These are phyloP conservation scores for Propithecus deckenii DNA, from an alignment of 2,797 vertebrate species.

Conservation along the genomic window DNA sequence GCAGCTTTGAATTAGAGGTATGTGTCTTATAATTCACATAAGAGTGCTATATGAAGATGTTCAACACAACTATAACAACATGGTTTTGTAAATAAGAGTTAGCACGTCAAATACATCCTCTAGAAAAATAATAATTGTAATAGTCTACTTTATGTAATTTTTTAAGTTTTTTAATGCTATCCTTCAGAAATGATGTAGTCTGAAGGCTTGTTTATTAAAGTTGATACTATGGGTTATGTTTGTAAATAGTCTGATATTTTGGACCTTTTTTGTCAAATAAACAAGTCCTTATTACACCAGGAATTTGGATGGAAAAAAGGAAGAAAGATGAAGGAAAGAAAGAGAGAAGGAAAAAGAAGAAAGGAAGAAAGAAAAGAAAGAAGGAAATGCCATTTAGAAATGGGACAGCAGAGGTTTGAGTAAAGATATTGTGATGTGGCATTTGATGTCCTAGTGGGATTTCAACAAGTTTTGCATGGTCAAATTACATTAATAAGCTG, in stretches of 20 bases:
- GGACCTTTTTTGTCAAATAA: slow-evolving; percentile 68
- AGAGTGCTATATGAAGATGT: not conserved
- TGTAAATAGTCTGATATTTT: slow-evolving; percentile 69
- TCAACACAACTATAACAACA: slow-evolving; percentile 57
- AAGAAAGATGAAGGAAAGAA: not conserved
- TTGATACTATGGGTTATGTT: slow-evolving; percentile 69
- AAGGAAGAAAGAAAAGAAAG: too few species aligned
- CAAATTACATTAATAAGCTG: slow-evolving; percentile 84
- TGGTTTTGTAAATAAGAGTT: slow-evolving; percentile 61
- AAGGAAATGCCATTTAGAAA: slow-evolving; percentile 44
- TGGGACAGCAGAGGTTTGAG: slow-evolving; percentile 64
- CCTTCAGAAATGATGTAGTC: too few species aligned
- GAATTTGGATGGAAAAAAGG: slow-evolving; percentile 40
- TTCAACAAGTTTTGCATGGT: slow-evolving; percentile 84
- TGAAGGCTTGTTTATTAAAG: slow-evolving; percentile 68
- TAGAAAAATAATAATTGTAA: slow-evolving; percentile 64
- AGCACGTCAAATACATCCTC: slow-evolving; percentile 58
- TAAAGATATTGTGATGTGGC: slow-evolving; percentile 79
- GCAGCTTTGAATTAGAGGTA: slow-evolving; percentile 55
- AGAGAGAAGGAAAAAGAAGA: too few species aligned
- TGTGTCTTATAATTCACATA: not conserved
- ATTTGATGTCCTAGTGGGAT: slow-evolving; percentile 81
- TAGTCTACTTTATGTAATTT: not conserved
- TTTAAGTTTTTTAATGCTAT: too few species aligned
- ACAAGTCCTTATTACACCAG: slow-evolving; percentile 63